Base-by-base conservation (phyloP, 2,797 vertebrate genomes). In the Sparidentex hasta region DNA sequence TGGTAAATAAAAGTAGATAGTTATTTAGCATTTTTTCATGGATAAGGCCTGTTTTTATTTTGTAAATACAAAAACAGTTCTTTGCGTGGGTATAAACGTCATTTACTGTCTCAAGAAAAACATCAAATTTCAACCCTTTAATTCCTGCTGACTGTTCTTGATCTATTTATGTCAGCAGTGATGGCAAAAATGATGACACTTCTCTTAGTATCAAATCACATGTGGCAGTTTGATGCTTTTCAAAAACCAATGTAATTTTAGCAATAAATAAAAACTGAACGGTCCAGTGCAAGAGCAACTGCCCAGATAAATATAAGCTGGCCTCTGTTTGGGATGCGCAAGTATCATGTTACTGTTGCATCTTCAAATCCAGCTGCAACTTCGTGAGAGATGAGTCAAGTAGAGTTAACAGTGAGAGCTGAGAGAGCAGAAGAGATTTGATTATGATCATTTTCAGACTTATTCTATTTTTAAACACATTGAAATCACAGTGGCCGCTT, bases 351-450 rank as follows among this genome's bases (percentile, higher is more conserved):
- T 46, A 46, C 23, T 64, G 79, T 56, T 65, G 61, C 77, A 56
- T 84, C 76, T 84, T 82, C 68, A 83, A 8, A 54, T 54, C 48
- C 87, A 92, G 85, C 90, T 86, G 86, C 76, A 76, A 70, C 72
- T 85, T 65, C 44, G 51, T 23, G 65, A 70, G 59, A 71, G 76
- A 82, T 68, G 57, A 86, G 82, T 87, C 76, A 74, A 91, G 81
- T 78, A 55, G 80, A 84, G 79, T 63, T 82, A 85, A 85, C 82
- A 81, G 81, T 68, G 20, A 88, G 79, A 77, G 65, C 78, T 70
- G 47, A 68, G 52, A 68, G 81, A 76, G 84, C 47, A 80, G 58
- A 89, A 83, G 56, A 79, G 64, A 71, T 79, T 85, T 88, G 83
- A 91, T 91, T 84, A 85, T 80, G 72, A 88, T 87, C 2, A 78